These are phyloP conservation scores for Antrozous pallidus DNA, from an alignment of 2,797 vertebrate genomes.

Conservation along the genomic window DNA sequence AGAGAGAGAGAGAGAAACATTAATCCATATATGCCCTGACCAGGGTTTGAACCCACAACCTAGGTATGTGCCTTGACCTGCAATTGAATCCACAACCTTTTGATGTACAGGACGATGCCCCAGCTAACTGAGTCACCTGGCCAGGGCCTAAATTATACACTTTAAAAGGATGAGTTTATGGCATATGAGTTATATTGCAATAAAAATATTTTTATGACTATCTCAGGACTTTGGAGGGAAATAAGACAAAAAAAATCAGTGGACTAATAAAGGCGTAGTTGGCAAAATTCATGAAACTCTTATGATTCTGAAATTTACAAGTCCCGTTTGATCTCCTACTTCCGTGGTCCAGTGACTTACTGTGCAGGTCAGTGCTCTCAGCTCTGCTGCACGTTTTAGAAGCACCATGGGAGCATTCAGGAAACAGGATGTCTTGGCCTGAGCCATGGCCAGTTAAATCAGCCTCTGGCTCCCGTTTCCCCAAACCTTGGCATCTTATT, in stretches of 20 bases:
- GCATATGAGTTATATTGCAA: neutral
- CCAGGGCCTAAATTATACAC: neutral
- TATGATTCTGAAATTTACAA: constrained; percentile 5
- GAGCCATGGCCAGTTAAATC: neutral
- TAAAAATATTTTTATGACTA: constrained; percentile 9
- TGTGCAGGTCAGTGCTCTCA: neutral
- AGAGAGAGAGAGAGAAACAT: neutral
- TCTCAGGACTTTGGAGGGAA: neutral
- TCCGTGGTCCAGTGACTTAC: neutral
- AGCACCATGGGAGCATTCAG: neutral
- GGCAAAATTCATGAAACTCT: neutral
- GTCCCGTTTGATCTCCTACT: neutral
- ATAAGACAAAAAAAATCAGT: neutral
- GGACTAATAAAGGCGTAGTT: constrained; percentile 7
- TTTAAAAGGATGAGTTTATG: neutral
- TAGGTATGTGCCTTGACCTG: neutral
- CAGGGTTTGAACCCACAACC: neutral
- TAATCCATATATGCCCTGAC: neutral
- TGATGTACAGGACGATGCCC: neutral
- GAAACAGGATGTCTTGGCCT: neutral
- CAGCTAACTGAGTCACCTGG: neutral
- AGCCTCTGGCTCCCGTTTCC: neutral
- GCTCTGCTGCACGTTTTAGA: neutral
- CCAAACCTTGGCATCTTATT: neutral
- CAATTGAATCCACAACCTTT: neutral